Evolutionary conservation across 1,140 invertebrate species (phyloP).

Genomic region (Anagrus nilaparvatae): DNA sequence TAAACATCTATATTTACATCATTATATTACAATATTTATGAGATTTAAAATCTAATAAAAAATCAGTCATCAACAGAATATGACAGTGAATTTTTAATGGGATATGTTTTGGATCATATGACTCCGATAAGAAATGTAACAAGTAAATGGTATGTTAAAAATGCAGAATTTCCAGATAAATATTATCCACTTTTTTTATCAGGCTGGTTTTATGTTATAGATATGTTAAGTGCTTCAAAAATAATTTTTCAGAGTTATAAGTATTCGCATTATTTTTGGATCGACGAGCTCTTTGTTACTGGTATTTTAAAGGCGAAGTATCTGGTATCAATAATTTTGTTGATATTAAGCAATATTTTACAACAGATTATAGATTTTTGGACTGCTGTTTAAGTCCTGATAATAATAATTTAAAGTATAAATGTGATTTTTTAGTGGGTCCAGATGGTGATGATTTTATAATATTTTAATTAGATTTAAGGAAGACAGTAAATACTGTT

Average conservation of each 20-base stretch:
- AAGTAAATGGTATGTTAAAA: constrained; percentile 74
- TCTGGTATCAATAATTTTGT: constrained; percentile 45
- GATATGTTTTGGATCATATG: constrained; percentile 58
- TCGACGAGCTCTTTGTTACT: constrained; percentile 74
- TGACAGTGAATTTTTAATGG: constrained; percentile 44
- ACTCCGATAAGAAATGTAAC: constrained; percentile 50
- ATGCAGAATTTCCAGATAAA: constrained; percentile 49
- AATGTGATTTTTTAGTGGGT: constrained; percentile 59
- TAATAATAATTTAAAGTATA: constrained; percentile 34
- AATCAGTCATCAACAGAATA: constrained; percentile 10
- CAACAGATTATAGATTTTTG: constrained; percentile 59
- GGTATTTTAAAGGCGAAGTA: constrained; percentile 57
- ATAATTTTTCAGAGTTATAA: constrained; percentile 41
- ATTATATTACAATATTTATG: constrained; percentile 63
- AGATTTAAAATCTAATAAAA: constrained; percentile 37
- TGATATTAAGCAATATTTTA: constrained; percentile 52
- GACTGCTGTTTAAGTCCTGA: constrained; percentile 61
- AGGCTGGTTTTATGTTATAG: constrained; percentile 75
- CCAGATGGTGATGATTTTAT: constrained; percentile 61
- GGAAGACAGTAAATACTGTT: constrained; percentile 29
- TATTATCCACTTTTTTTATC: constrained; percentile 68
- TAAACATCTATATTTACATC: no score
- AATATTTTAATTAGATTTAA: constrained; percentile 57
- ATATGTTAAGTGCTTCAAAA: constrained; percentile 42
- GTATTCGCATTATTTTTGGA: constrained; percentile 61